These are phyloP conservation scores for Lamellibrachia columna DNA, from an alignment of 2,888 invertebrate genomes.

Conservation along the genomic window DNA sequence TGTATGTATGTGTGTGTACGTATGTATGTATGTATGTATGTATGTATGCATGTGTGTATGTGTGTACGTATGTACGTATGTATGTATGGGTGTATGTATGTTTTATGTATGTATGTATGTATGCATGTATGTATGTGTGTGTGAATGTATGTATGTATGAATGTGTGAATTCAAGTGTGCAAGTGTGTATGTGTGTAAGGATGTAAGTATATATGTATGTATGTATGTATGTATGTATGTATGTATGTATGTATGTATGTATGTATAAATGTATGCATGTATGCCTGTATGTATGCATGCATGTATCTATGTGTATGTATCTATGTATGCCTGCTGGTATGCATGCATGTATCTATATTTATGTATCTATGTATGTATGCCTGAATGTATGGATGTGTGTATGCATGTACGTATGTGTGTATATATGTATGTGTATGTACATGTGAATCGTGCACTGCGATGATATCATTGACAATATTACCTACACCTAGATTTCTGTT, in stretches of 20 bases:
- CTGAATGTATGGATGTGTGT: not conserved
- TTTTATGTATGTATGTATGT: not conserved
- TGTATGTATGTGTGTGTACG: not conserved
- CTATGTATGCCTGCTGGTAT: not conserved
- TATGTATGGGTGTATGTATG: too few species aligned
- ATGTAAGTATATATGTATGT: not conserved
- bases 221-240: conserved; percentile 13
- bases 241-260: not conserved
- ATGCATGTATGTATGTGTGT: too few species aligned
- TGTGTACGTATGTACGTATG: not conserved
- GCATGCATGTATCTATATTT: conserved; percentile 13
- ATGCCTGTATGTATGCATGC: not conserved
- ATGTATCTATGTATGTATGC: not conserved
- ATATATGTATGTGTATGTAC: not conserved
- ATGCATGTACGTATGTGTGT: not conserved
- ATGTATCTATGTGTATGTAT: conserved; percentile 19
- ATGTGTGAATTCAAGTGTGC: not conserved
- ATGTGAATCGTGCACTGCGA: not conserved
- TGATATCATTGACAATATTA: not conserved
- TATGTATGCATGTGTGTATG: too few species aligned
- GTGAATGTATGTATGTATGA: not conserved
- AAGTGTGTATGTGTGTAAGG: too few species aligned
- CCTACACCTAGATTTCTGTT: not conserved
- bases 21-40: too few species aligned
- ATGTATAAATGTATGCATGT: not conserved